Percentiles rank a stretch among this genome's conserved stretches.
These are phyloP conservation scores for Hemitrygon akajei DNA, from an alignment of 2,797 vertebrate species.

Conservation along the genomic window DNA sequence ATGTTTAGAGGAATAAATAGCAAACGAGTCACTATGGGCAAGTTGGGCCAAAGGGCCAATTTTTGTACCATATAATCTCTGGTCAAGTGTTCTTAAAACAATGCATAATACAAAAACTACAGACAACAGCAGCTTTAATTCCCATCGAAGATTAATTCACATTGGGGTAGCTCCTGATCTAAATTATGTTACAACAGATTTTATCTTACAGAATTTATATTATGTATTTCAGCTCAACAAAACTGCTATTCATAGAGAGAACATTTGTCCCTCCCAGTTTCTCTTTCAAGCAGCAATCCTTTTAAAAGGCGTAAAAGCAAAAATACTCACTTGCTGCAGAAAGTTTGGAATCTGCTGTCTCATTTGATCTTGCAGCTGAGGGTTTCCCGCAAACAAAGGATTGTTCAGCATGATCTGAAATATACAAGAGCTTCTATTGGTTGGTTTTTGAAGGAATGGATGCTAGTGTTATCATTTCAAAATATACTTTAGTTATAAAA, in stretches of 20 bases:
- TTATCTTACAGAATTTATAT: background rate
- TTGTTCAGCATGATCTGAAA: conserved; percentile 83
- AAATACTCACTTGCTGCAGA: conserved; percentile 69
- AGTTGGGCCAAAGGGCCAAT: too few species aligned
- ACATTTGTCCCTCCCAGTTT: background rate
- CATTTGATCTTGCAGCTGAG: conserved; percentile 82
- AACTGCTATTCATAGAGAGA: background rate
- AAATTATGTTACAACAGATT: background rate
- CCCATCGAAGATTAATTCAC: background rate
- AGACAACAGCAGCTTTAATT: background rate
- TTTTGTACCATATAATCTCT: too few species aligned
- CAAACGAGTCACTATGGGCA: too few species aligned
- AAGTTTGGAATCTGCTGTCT: conserved; percentile 78
- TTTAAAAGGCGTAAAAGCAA: background rate
- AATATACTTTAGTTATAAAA: too few species aligned
- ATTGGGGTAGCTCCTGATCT: background rate
- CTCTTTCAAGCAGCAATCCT: background rate
- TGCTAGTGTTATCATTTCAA: background rate
- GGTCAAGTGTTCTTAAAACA: background rate
- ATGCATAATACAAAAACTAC: background rate
- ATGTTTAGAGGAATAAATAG: too few species aligned
- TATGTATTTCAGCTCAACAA: background rate
- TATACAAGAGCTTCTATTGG: conserved; percentile 20
- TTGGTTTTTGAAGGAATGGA: background rate
- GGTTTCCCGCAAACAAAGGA: conserved; percentile 80